Evolutionary conservation across 2,888 invertebrate species (phyloP).

Genomic region (Schizaphis graminum): DNA sequence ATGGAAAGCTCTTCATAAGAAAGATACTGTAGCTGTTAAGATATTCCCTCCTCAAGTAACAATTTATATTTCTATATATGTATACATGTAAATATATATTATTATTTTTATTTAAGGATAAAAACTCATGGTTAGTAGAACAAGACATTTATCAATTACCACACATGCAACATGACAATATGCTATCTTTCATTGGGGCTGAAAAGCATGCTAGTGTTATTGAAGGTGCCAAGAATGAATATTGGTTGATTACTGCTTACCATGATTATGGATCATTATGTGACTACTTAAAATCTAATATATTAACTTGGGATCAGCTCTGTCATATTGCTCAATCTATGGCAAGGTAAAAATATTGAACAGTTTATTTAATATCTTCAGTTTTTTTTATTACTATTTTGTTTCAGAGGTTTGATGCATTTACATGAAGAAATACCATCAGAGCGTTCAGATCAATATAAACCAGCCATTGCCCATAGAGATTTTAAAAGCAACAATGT

Average conservation of each 20-base stretch:
- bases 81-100: background rate
- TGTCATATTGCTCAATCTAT: constrained; percentile 90
- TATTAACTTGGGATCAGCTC: constrained; percentile 87
- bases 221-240: constrained; percentile 74
- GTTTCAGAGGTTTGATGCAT: constrained; percentile 80
- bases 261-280: constrained; percentile 94
- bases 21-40: too few species aligned
- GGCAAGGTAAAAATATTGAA: constrained; percentile 74
- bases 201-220: constrained; percentile 79
- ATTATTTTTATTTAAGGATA: constrained; percentile 75
- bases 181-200: constrained; percentile 90
- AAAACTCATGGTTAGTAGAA: constrained; percentile 93
- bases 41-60: too few species aligned
- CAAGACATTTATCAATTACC: constrained; percentile 93
- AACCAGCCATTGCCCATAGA: constrained; percentile 95
- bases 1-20: too few species aligned
- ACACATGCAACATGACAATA: constrained; percentile 92
- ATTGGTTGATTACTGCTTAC: constrained; percentile 96
- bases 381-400: constrained; percentile 25
- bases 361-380: background rate
- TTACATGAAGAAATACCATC: constrained; percentile 87
- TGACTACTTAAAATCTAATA: constrained; percentile 93
- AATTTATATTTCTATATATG: background rate
- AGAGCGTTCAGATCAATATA: constrained; percentile 78
- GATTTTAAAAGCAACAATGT: constrained; percentile 99